Evolutionary conservation across 2,797 vertebrate species (phyloP).

Genomic region (Enteromius anoplus): DNA sequence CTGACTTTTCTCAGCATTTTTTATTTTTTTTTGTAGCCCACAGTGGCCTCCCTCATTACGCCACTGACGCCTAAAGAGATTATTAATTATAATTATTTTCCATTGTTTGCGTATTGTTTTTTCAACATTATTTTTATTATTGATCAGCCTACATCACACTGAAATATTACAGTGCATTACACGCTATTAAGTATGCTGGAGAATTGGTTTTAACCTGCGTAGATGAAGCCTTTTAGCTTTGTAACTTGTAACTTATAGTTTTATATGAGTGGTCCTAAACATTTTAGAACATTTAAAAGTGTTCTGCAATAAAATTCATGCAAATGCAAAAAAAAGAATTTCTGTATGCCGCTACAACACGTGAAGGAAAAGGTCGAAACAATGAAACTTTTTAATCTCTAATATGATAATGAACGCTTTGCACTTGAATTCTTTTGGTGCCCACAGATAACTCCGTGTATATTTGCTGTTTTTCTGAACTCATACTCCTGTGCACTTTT

Average conservation of each 20-base stretch:
- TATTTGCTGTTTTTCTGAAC: slow-evolving; percentile 28
- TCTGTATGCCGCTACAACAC: not conserved
- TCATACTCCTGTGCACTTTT: slow-evolving; percentile 41
- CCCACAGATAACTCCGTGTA: slow-evolving; percentile 5
- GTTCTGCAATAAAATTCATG: not conserved
- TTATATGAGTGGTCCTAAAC: not conserved
- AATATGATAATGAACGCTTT: slow-evolving; percentile 15
- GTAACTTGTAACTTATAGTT: not conserved
- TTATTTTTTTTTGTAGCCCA: not conserved
- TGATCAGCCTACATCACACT: not conserved
- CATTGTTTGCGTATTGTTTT: not conserved
- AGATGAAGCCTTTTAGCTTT: not conserved
- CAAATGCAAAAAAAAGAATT: not conserved
- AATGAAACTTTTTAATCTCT: slow-evolving; percentile 1
- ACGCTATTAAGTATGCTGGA: not conserved
- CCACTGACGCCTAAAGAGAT: not conserved
- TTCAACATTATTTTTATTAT: not conserved
- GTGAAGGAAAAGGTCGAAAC: slow-evolving; percentile 2
- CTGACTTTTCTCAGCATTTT: not conserved
- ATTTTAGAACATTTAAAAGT: not conserved
- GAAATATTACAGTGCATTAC: slow-evolving; percentile 9
- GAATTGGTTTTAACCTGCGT: not conserved
- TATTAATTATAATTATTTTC: not conserved
- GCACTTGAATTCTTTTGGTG: not conserved
- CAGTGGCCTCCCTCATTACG: not conserved